A percentile compares a stretch with the other conserved stretches of the same genome.
These are phyloP conservation scores for Pardosa pseudoannulata DNA, from an alignment of 2,888 invertebrate genomes.

Conservation along the genomic window DNA sequence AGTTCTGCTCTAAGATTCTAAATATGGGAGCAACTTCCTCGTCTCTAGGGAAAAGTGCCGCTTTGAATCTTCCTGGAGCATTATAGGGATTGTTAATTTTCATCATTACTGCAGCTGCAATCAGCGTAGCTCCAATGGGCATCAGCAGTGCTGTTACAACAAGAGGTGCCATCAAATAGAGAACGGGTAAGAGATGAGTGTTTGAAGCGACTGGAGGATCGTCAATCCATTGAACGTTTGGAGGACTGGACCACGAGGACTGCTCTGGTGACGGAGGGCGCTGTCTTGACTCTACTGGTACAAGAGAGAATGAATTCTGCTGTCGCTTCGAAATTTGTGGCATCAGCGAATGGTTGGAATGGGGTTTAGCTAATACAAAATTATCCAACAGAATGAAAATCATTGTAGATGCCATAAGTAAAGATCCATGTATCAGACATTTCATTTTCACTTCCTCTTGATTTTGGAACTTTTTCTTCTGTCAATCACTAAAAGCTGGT, in stretches of 20 bases:
- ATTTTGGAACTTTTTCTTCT: too few species aligned
- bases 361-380: background rate
- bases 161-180: conserved; percentile 56
- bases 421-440: background rate
- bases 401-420: background rate
- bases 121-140: conserved; percentile 60
- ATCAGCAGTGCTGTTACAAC: conserved; percentile 57
- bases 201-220: conserved; percentile 24
- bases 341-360: background rate
- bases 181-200: conserved; percentile 25
- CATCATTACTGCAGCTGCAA: conserved; percentile 44
- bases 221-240: conserved; percentile 50
- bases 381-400: background rate
- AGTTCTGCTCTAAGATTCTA: conserved; percentile 26
- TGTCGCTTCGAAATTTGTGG: background rate
- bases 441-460: too few species aligned
- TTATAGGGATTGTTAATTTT: background rate
- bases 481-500: background rate
- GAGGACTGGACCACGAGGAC: conserved; percentile 52
- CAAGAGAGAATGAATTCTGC: background rate
- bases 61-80: background rate
- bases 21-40: conserved; percentile 19
- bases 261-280: background rate
- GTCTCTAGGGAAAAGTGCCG: background rate
- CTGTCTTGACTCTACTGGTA: background rate